Percentiles rank a stretch among this genome's conserved stretches.
Evolutionary conservation across 2,888 invertebrate species (phyloP).

Genomic region (Latrodectus hesperus): DNA sequence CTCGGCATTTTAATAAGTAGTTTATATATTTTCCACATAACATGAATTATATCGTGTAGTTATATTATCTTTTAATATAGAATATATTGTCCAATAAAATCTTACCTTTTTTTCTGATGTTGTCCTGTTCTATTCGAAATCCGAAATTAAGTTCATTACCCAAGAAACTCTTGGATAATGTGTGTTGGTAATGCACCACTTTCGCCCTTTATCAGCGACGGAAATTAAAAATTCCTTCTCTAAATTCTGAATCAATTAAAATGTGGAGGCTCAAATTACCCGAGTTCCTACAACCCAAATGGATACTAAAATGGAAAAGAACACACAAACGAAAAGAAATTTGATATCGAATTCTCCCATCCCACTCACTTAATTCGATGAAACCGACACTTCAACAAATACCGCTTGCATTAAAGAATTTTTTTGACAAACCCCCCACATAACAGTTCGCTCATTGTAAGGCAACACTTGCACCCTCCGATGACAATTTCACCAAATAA

Average conservation of each 20-base stretch:
- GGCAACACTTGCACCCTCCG: constrained; percentile 1
- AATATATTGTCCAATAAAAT: too few relatives aligned
- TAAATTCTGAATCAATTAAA: constrained; percentile 1
- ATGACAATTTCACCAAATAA: constrained; percentile 55
- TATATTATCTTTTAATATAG: too few relatives aligned
- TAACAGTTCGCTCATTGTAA: constrained; percentile 32
- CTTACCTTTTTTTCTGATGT: too few relatives aligned
- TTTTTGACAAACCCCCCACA: neutral
- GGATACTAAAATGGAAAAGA: constrained; percentile 5
- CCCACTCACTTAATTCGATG: neutral
- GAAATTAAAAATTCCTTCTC: constrained; percentile 4
- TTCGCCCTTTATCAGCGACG: neutral
- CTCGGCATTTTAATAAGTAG: too few relatives aligned
- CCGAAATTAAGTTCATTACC: too few relatives aligned
- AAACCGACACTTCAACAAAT: constrained; percentile 17
- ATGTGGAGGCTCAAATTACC: neutral
- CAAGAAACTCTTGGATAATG: too few relatives aligned
- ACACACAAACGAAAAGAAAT: constrained; percentile 42
- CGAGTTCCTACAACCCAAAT: neutral
- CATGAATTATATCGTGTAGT: too few relatives aligned
- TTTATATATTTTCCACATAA: too few relatives aligned
- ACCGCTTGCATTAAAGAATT: neutral
- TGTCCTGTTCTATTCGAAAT: too few relatives aligned
- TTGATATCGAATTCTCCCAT: constrained; percentile 14
- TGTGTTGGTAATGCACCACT: too few relatives aligned